Evolutionary conservation across 2,113 vertebrate species (phyloP).

Genomic region (Chlamydotis undulata): DNA sequence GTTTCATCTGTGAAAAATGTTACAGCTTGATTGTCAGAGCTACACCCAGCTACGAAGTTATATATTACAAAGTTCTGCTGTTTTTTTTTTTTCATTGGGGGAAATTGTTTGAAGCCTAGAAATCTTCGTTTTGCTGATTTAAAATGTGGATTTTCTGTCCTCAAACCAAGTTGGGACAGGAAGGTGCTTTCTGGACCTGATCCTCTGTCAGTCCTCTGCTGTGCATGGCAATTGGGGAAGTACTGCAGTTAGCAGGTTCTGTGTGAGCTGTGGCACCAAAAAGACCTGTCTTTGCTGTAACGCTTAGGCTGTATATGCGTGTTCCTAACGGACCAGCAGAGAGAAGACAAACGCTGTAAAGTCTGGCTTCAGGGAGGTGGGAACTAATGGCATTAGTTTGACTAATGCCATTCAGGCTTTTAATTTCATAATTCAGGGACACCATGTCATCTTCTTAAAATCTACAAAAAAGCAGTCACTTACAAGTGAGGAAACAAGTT

Average conservation of each 20-base stretch:
- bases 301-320: accelerated
- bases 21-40: neutral
- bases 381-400: neutral
- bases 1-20: neutral
- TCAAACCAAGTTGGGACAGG: neutral
- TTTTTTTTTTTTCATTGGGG: neutral
- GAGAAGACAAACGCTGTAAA: neutral
- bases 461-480: neutral
- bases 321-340: neutral
- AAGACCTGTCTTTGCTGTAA: neutral
- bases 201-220: neutral
- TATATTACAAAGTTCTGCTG: neutral
- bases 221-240: neutral
- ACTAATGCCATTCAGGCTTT: neutral
- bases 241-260: neutral
- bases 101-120: neutral
- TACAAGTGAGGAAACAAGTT: neutral
- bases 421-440: neutral
- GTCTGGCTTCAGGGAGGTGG: neutral
- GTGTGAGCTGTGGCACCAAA: neutral
- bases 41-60: neutral
- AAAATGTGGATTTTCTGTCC: neutral
- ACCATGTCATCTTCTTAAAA: neutral
- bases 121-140: neutral
- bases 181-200: neutral